Conservation (phyloP, 2,113 vertebrate species). For the Heteronetta atricapilla region DNA sequence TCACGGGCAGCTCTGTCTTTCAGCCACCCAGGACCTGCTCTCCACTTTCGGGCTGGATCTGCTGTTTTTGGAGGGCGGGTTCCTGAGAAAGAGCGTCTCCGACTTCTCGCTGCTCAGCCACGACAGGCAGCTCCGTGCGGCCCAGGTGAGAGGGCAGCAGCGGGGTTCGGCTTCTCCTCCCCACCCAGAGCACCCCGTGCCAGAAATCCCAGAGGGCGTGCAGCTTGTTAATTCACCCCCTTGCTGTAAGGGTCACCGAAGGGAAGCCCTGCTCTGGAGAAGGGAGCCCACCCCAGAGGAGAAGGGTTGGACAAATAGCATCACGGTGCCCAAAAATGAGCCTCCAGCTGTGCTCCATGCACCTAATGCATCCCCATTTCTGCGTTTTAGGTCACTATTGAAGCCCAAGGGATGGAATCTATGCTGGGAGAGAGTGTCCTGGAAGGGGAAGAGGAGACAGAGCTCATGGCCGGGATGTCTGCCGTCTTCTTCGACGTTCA, state of each 20-base stretch:
- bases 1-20: background rate
- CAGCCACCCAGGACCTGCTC: constrained; percentile 63
- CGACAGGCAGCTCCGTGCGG: background rate
- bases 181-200: accelerated
- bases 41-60: constrained; percentile 67
- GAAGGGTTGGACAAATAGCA: background rate
- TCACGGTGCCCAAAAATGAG: accelerated
- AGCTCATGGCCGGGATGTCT: constrained; percentile 67
- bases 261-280: background rate
- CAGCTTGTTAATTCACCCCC: too few relatives aligned
- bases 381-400: constrained; percentile 63
- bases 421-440: constrained; percentile 28
- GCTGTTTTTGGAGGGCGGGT: constrained; percentile 66
- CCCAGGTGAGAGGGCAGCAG: constrained; percentile 51
- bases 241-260: accelerated
- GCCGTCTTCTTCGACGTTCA: constrained; percentile 67
- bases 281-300: background rate
- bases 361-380: background rate
- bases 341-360: background rate
- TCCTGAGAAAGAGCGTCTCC: constrained; percentile 52
- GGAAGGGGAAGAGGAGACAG: constrained; percentile 30
- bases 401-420: constrained; percentile 66
- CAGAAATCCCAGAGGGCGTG: background rate
- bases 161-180: background rate
- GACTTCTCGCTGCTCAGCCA: constrained; percentile 51